Evolutionary conservation across 2,113 vertebrate genomes (phyloP), one percentile per base, ranked within the genome.

Genomic region (Hucho hucho): DNA sequence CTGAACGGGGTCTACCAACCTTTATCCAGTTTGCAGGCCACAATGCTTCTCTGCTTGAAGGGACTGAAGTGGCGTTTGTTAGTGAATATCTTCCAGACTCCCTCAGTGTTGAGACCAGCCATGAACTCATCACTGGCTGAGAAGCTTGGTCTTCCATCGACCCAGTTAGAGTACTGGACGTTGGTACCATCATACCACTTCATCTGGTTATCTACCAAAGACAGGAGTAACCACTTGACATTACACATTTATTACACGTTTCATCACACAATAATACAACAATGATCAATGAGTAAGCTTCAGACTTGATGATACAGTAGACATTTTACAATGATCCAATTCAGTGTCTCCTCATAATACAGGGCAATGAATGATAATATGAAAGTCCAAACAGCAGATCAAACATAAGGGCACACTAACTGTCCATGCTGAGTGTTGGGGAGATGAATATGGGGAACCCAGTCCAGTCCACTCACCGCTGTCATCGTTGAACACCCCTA

Each of bases 1-100:
- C 16, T 20, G 64, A 6, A 25, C 7, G 25, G 63, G 24, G 63
- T 3, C 9, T n/a, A 77, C 83, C 25, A 20, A 98, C 97, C 96
- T 7, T 93, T 89, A 87, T 98, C 97, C 0, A 98, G 93, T 90
- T 99, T 98, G 89, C 97, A 99, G 87, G 93, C 91, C 4, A 97
- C 94, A 72, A 98, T 93, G 72, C 91, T 93, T 64, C 87, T 92
- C 75, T 96, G 93, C 28, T 92, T 92, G 87, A 97, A 95, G 47
- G 85, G 80, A 11, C 79, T 0, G 87, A 91, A 87, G 0, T 84
- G 43, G 2, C 1, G 13, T 53, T 58, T 65, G 47, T 92, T 88
- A 29, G 83, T 71, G 24, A 93, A 76, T 73, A 95, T 85, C 79
- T 96, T 91, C 98, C 98, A 98, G 80, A 88, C 87, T 0, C 96